Base-by-base conservation (phyloP, 2,797 vertebrate species). In the Arctocebus calabarensis region DNA sequence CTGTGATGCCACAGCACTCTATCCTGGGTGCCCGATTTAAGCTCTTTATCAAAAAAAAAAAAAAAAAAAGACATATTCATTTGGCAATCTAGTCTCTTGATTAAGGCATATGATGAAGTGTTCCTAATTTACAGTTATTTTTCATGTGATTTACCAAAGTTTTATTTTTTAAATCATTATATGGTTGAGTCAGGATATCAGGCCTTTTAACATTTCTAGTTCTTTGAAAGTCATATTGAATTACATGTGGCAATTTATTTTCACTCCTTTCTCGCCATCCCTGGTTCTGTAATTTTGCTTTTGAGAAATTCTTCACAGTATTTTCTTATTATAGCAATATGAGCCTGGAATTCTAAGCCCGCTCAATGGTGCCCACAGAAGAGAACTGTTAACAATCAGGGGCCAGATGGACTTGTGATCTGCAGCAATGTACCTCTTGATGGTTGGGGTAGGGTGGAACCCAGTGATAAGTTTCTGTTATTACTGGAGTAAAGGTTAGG, bases 121-220 rank as follows among this genome's bases (percentile, higher is more conserved):
- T 73, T 79, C 29, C 34, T 81, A 52, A 73, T 83, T 77, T 89
- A 37, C 10, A 32, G 13, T 84, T 11, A 55, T 34, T 93, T 74
- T 89, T 88, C 32, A 0, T 71, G 37, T 71, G 79, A 62, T 55
- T 91, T 88, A 29, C 13, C 32, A 52, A 3, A 45, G 62, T 52
- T 91, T 86, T n/a, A 61, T 66, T 68, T 93, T 73, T 55, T 27
- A 91, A 75, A 27, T 90, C 57, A n/a, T 74, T 94, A 32, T 78
- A 32, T 40, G 64, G 43, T 37, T 64, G 37, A 74, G 82, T 14
- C 45, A 70, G 37, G 8, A 52, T 74, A 86, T 81, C 8, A 45
- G 61, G 55, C 64, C 45, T 40, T 92, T 77, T 34, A 68, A 73
- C 88, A 75, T 16, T 61, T 62, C 34, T 25, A 79, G 37, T 22